Evolutionary conservation across 2,797 vertebrate species (phyloP).

Genomic region (Allenopithecus nigroviridis): DNA sequence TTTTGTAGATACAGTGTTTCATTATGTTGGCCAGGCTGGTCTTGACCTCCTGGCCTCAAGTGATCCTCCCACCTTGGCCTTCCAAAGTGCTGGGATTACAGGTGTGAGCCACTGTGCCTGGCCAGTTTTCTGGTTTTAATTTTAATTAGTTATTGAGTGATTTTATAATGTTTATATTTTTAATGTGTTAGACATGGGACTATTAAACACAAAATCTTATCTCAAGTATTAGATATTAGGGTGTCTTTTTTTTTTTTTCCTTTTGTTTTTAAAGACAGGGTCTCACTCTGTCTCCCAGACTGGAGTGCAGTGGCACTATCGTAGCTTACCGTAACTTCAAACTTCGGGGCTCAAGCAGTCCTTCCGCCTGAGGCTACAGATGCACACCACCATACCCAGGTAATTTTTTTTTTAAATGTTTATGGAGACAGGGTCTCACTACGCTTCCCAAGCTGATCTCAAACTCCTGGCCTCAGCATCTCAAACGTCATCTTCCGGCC

Average conservation of each 20-base stretch:
- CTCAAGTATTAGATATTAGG: neutral
- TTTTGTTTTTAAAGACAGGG: too few species aligned
- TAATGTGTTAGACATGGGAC: neutral
- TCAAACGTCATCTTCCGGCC: too few species aligned
- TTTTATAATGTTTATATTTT: slow-evolving; percentile 32
- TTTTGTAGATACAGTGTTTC: neutral
- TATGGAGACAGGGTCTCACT: too few species aligned
- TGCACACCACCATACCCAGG: too few species aligned
- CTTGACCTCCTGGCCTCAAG: neutral
- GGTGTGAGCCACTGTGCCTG: neutral
- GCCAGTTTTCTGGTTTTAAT: neutral
- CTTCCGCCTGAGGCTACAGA: too few species aligned
- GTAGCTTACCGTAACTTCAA: too few species aligned
- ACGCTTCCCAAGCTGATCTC: too few species aligned
- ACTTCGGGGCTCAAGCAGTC: too few species aligned
- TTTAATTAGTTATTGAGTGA: neutral
- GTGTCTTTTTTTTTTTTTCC: neutral
- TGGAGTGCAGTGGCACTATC: too few species aligned
- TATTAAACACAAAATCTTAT: neutral
- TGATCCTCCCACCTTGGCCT: neutral
- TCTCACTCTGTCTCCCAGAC: too few species aligned
- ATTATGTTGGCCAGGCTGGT: neutral
- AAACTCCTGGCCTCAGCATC: too few species aligned
- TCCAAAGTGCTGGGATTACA: neutral
- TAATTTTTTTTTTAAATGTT: too few species aligned